Percentiles rank a stretch among this genome's conserved stretches.
These are phyloP conservation scores for Drosophila nannoptera DNA, from an alignment of 1,140 invertebrate genomes.

Conservation along the genomic window DNA sequence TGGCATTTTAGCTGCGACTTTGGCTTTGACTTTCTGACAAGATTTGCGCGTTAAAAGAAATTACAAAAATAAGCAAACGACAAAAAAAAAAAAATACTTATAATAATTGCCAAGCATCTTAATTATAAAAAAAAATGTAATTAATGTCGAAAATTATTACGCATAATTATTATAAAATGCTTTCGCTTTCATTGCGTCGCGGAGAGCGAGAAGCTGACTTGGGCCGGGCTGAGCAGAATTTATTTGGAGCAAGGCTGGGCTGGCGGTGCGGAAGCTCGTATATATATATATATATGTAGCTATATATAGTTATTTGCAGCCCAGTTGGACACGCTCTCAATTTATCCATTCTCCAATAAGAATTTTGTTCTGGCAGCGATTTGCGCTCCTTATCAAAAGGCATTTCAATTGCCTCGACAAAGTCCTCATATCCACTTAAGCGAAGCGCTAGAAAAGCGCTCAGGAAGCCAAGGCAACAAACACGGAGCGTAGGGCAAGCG, in stretches of 20 bases:
- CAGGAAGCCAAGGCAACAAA: slow-evolving; percentile 32
- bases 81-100: not conserved
- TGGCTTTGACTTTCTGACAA: slow-evolving; percentile 9
- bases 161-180: no score
- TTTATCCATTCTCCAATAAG: no score
- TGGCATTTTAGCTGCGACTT: slow-evolving; percentile 5
- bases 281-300: no score
- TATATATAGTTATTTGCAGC: no score
- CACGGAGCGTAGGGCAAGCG: not conserved
- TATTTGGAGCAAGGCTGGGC: no score
- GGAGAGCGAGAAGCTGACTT: no score
- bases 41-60: not conserved
- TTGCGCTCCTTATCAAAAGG: not conserved
- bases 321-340: no score
- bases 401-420: slow-evolving; percentile 24
- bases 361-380: no score
- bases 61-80: not conserved
- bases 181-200: no score
- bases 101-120: not conserved
- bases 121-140: not conserved
- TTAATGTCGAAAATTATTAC: no score
- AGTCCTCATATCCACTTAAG: slow-evolving; percentile 40
- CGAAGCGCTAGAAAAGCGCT: slow-evolving; percentile 46
- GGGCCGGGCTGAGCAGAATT: no score
- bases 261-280: no score